Evolutionary conservation across 2,113 vertebrate genomes (phyloP).

Genomic region (Hippocampus zosterae): DNA sequence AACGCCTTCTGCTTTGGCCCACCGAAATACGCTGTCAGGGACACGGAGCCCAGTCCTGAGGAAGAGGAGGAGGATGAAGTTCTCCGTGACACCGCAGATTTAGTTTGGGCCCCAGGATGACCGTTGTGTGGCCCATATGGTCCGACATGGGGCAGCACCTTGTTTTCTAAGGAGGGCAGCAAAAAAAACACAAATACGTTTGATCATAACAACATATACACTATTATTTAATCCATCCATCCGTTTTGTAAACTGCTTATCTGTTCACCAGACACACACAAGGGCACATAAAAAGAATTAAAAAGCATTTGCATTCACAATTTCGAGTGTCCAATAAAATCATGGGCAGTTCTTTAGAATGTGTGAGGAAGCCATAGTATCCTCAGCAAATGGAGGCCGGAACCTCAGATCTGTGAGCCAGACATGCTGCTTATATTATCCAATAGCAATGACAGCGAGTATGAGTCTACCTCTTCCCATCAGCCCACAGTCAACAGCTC

Average conservation of each 20-base stretch:
- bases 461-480: slow-evolving; percentile 62
- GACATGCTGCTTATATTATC: background rate
- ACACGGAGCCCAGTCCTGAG: slow-evolving; percentile 67
- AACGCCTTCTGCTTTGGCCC: slow-evolving; percentile 35
- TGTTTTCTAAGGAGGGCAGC: slow-evolving; percentile 56
- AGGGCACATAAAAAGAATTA: no score
- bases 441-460: no score
- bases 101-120: slow-evolving; percentile 47
- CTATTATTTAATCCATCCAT: background rate
- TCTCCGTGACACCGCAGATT: slow-evolving; percentile 68
- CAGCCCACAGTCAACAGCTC: slow-evolving; percentile 67
- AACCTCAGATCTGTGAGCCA: background rate
- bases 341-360: background rate
- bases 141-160: slow-evolving; percentile 25
- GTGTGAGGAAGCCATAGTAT: background rate
- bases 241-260: background rate
- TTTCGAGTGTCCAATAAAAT: no score
- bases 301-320: no score
- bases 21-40: slow-evolving; percentile 53
- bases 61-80: slow-evolving; percentile 72
- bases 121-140: slow-evolving; percentile 24
- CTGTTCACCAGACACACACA: no score
- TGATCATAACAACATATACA: background rate
- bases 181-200: background rate
- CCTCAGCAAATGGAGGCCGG: background rate